Evolutionary conservation across 2,797 vertebrate species (phyloP).

Genomic region (Phoeniculus purpureus): DNA sequence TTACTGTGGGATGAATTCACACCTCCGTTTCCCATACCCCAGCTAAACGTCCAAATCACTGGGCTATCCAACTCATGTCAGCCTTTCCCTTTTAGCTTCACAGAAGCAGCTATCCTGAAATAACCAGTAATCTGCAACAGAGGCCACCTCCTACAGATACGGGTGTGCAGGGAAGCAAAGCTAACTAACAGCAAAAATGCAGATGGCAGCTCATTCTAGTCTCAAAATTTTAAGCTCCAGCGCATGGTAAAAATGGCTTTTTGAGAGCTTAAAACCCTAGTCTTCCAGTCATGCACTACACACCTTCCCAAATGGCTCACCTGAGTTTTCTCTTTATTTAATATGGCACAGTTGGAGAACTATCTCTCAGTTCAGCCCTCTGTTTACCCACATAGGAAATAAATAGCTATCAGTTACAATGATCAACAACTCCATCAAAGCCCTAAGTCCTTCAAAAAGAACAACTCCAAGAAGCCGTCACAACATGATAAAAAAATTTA

Average conservation of each 20-base stretch:
- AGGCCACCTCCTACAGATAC: background rate
- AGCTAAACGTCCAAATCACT: background rate
- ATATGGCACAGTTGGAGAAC: rapidly evolving
- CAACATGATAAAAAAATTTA: background rate
- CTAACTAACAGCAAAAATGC: background rate
- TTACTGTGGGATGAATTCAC: background rate
- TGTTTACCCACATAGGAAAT: rapidly evolving
- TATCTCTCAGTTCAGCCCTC: background rate
- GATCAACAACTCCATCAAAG: background rate
- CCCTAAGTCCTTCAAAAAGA: background rate
- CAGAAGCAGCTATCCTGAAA: background rate
- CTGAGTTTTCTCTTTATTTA: background rate
- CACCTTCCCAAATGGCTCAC: background rate
- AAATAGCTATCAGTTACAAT: rapidly evolving
- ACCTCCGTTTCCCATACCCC: background rate
- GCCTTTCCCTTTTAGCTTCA: background rate
- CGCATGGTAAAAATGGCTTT: background rate
- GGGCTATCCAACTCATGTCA: background rate
- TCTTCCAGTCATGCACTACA: background rate
- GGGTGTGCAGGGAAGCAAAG: background rate
- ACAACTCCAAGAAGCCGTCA: background rate
- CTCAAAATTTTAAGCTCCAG: background rate
- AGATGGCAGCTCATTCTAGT: background rate
- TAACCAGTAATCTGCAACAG: background rate
- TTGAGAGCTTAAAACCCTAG: background rate